A percentile compares a stretch with the other conserved stretches of the same genome.
Conservation (phyloP, 37 sponge, comb jelly and placozoan species). For the Halisarca cf. caerulea region DNA sequence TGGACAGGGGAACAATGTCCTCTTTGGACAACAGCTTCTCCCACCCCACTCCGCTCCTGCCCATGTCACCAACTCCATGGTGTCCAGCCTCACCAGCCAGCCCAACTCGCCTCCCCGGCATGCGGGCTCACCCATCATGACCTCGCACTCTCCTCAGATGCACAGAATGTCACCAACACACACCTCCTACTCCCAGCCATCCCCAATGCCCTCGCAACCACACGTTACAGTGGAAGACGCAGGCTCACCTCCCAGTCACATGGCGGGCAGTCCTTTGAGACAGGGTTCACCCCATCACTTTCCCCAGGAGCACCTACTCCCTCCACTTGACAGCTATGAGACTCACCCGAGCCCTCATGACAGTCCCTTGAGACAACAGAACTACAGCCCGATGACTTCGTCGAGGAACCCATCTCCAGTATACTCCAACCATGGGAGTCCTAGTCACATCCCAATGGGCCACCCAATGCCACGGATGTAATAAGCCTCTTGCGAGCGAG, state of each 20-base stretch:
- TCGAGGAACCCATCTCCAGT: constrained; percentile 55
- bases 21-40: constrained; percentile 34
- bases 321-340: constrained; percentile 16
- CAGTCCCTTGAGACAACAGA: constrained; percentile 59
- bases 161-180: constrained; percentile 42
- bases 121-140: constrained; percentile 46
- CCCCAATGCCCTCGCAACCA: constrained; percentile 45
- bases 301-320: constrained; percentile 27
- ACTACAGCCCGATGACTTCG: constrained; percentile 16
- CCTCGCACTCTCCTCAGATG: constrained; percentile 29
- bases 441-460: constrained; percentile 7
- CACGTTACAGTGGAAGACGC: constrained; percentile 72
- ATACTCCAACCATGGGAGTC: constrained; percentile 57
- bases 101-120: constrained; percentile 66
- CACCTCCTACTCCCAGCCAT: constrained; percentile 7
- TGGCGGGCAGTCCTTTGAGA: constrained; percentile 25
- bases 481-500: constrained; percentile 1
- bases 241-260: constrained; percentile 33
- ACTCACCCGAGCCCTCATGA: constrained; percentile 60
- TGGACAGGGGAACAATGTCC: background rate
- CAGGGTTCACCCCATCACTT: constrained; percentile 42
- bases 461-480: constrained; percentile 4
- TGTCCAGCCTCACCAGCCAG: constrained; percentile 44
- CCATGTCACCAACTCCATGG: constrained; percentile 4
- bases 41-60: background rate